Percentiles rank a stretch among this genome's conserved stretches.
Evolutionary conservation across 1,140 invertebrate species (phyloP).

Genomic region (Papilio polytes): DNA sequence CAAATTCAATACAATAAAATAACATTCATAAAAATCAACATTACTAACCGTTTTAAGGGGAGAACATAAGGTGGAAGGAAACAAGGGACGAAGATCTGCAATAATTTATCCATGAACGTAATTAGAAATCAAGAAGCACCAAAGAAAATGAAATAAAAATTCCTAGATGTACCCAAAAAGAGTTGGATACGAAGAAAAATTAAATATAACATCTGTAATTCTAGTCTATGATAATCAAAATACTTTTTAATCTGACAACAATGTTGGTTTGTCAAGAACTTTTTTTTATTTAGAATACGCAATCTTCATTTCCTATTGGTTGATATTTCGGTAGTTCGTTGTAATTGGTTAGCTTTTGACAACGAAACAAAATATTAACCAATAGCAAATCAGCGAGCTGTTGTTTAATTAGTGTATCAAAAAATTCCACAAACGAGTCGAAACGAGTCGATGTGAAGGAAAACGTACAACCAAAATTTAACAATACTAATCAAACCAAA

Average conservation of each 20-base stretch:
- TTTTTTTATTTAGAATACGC: not conserved
- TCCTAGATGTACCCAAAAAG: too few relatives aligned
- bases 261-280: not conserved
- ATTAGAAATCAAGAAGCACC: too few relatives aligned
- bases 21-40: too few relatives aligned
- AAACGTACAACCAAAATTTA: conserved; percentile 26
- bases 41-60: too few relatives aligned
- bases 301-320: not conserved
- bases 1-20: too few relatives aligned
- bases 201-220: not conserved
- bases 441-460: conserved; percentile 37
- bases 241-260: not conserved
- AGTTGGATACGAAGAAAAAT: not conserved
- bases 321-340: not conserved
- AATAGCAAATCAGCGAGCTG: not conserved
- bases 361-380: not conserved
- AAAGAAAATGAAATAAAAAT: too few relatives aligned
- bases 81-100: too few relatives aligned
- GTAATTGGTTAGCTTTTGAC: not conserved
- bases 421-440: conserved; percentile 42
- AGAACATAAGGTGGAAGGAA: too few relatives aligned
- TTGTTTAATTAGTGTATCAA: conserved; percentile 16
- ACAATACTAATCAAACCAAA: conserved; percentile 25
- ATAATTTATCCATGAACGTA: too few relatives aligned
- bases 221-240: not conserved